Base-by-base conservation (phyloP, 2,113 vertebrate species). In the Chaenocephalus aceratus region DNA sequence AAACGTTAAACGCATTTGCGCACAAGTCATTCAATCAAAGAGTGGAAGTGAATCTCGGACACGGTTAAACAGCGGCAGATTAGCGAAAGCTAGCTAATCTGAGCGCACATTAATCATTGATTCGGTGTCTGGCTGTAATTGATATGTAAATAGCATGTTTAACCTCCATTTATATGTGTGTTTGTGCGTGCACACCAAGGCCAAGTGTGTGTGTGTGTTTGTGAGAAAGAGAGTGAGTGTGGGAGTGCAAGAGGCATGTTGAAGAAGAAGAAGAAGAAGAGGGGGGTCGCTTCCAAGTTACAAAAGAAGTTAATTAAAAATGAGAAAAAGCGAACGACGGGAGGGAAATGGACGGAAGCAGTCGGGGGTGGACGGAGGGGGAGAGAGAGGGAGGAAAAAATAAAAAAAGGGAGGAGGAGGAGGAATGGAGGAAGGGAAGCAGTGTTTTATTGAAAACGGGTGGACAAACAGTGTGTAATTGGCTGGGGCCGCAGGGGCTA, bases 241-340 rank as follows among this genome's bases (percentile, higher is more conserved):
- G 86, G 80, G 92, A 87, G 90, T 83, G 91, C 71, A 80, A 75
- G 90, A 92, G 87, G 88, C 86, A 84, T 81, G 85, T 79, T 79
- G n/a, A n/a, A n/a, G 86, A 48, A 66, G 78, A 54, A 41, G 36
- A 41, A 6, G 26, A 26, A 26, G 26, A 26, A 26, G 26, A 26
- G 44, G 80, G 75, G 70, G 82, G 83, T 72, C 10, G 86, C 65
- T 58, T 87, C 80, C 84, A 87, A 92, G 86, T 93, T 93, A 93
- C 92, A 93, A 93, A 92, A 93, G 92, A 93, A 93, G 91, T 93
- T 93, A 93, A 93, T 93, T 93, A 93, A 93, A 93, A 93, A 93
- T 91, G 89, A 92, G 92, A 91, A 91, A 91, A 90, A 86, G 75
- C 75, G 77, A 83, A 61, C 1, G 58, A 53, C 46, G 16, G 72